Evolutionary conservation across 1,140 invertebrate genomes (phyloP), one percentile per base, ranked within the genome.

Genomic region (Hyles euphorbiae): DNA sequence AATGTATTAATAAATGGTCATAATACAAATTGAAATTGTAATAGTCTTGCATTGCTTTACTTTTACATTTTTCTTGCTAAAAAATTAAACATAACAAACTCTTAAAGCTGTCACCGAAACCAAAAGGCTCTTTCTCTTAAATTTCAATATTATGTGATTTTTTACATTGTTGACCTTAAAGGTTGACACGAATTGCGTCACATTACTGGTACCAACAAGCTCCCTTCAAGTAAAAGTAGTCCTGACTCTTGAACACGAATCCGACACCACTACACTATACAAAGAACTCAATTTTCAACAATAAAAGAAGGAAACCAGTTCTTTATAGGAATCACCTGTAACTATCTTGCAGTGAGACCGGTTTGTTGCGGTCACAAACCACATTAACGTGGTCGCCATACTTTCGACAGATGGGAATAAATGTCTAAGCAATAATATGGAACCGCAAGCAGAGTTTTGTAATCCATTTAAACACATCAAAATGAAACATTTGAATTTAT

Each of bases 281-380:
- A 62, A 70, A 63, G 54, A 58, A 62, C 64, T 11, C 43, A 63
- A 60, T 74, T 70, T 70, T 60, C 63, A 71, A 81, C 67, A 81
- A 79, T 75, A 72, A 58, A 58, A 62, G 65, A 74, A 60, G 55
- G 53, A 71, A 56, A 80, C 78, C 77, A 72, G 81, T 81, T 81
- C 58, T 61, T 60, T 61, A 63, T 68, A 70, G 67, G 65, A 72
- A 71, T 69, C 77, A 81, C 81, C 77, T 83, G 81, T 79, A 72
- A 72, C 66, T 64, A 70, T 72, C 67, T 67, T 69, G 68, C 61
- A 68, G 54, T 33, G 55, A 60, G 69, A 84, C 81, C 78, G 73
- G 81, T 84, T 76, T 62, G 58, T 56, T 65, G 70, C 62, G 70
- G 76, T 77, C 76, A 74, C 69, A 59, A 68, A 74, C 73, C 70